These are phyloP conservation scores for Caenorhabditis brenneri DNA, from an alignment of 1,140 invertebrate genomes.

Conservation along the genomic window DNA sequence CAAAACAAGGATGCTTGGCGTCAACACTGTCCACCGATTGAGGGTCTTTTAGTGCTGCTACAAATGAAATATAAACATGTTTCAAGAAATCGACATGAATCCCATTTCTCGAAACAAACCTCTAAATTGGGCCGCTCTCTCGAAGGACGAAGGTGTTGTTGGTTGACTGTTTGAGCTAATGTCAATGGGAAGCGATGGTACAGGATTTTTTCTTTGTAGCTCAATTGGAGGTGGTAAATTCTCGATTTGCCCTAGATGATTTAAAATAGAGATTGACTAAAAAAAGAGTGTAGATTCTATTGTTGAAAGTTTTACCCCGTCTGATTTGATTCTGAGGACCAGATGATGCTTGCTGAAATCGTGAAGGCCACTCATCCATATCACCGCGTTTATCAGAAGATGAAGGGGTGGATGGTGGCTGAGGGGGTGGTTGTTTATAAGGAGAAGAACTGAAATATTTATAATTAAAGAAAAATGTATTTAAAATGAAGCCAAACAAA, in stretches of 20 bases:
- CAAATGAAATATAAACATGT: no score
- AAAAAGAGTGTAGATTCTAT: neutral
- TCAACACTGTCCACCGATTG: neutral
- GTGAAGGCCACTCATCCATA: neutral
- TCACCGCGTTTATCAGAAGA: neutral
- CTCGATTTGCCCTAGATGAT: neutral
- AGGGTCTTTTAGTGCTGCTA: neutral
- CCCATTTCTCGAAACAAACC: no score
- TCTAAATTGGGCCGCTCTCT: neutral
- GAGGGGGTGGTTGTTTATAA: neutral
- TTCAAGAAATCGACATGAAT: no score
- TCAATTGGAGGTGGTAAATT: neutral
- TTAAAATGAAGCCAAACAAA: neutral
- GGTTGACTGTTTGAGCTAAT: neutral
- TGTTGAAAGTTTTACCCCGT: neutral
- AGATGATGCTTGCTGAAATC: neutral
- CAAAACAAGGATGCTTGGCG: constrained; percentile 12
- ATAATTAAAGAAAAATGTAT: neutral
- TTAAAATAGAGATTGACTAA: neutral
- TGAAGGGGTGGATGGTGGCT: neutral
- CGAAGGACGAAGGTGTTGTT: neutral
- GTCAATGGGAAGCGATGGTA: neutral
- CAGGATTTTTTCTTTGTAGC: neutral
- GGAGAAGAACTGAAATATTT: neutral
- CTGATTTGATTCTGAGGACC: neutral